These are phyloP conservation scores for Calliphora vomitoria DNA, from an alignment of 2,888 invertebrate genomes.

Conservation along the genomic window DNA sequence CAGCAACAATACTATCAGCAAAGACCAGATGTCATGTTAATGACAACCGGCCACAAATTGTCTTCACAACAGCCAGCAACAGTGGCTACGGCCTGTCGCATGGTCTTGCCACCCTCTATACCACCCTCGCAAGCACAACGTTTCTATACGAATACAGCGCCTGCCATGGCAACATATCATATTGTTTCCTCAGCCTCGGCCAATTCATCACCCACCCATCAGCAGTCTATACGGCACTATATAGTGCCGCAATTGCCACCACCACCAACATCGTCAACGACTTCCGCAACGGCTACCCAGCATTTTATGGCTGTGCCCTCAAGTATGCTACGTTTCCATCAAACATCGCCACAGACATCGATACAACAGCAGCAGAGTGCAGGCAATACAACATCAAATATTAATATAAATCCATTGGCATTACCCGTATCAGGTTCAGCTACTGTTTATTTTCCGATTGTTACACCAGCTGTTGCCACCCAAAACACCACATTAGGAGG, in stretches of 20 bases:
- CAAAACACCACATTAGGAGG: slow-evolving; percentile 42
- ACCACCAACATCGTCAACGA: slow-evolving; percentile 65
- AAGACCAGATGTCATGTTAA: slow-evolving; percentile 74
- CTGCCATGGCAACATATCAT: slow-evolving; percentile 76
- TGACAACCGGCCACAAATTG: slow-evolving; percentile 73
- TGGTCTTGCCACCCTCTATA: slow-evolving; percentile 46
- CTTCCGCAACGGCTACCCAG: slow-evolving; percentile 74
- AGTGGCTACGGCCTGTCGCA: slow-evolving; percentile 65
- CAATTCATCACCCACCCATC: slow-evolving; percentile 75
- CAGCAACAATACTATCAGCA: slow-evolving; percentile 75
- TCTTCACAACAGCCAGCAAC: slow-evolving; percentile 61
- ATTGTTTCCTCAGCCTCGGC: slow-evolving; percentile 73
- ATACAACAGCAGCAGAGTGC: slow-evolving; percentile 64
- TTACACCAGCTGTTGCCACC: slow-evolving; percentile 74
- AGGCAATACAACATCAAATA: slow-evolving; percentile 67
- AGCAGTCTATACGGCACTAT: slow-evolving; percentile 70
- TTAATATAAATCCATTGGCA: slow-evolving; percentile 71
- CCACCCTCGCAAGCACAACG: slow-evolving; percentile 57
- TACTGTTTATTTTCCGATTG: slow-evolving; percentile 83
- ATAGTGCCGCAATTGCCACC: slow-evolving; percentile 72
- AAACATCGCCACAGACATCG: slow-evolving; percentile 74
- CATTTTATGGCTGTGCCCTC: slow-evolving; percentile 82
- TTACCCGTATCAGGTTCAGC: slow-evolving; percentile 79
- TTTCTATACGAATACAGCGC: slow-evolving; percentile 56
- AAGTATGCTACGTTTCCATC: slow-evolving; percentile 79